These are phyloP conservation scores for Chionodraco myersi DNA, from an alignment of 2,113 vertebrate species.

Conservation along the genomic window DNA sequence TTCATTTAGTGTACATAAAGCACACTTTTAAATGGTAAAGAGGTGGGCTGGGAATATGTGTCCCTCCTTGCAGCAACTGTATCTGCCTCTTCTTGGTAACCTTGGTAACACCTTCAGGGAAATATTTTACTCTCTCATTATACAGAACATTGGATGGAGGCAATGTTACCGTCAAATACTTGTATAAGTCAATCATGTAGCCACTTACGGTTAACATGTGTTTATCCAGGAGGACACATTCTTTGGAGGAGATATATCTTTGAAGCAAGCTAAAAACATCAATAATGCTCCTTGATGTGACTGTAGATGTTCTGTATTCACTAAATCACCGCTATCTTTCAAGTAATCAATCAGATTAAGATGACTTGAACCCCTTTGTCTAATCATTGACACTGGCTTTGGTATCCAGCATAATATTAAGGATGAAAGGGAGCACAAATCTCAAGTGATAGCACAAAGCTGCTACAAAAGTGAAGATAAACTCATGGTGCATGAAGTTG, in stretches of 20 bases:
- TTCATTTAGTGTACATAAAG: slow-evolving; percentile 17
- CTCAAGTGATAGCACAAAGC: not conserved
- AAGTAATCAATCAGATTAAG: slow-evolving; percentile 43
- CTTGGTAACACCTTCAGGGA: slow-evolving; percentile 35
- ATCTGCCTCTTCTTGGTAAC: slow-evolving; percentile 17
- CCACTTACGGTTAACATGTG: slow-evolving; percentile 25
- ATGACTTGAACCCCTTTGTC: slow-evolving; percentile 30
- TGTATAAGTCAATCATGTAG: slow-evolving; percentile 25
- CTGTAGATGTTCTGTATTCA: not conserved
- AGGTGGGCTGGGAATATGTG: slow-evolving; percentile 16
- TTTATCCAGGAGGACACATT: slow-evolving; percentile 28
- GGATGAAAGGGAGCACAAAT: slow-evolving; percentile 42
- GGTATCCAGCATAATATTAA: slow-evolving; percentile 1
- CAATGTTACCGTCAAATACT: slow-evolving; percentile 25
- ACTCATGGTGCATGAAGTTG: not conserved
- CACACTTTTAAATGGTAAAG: slow-evolving; percentile 10
- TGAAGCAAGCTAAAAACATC: slow-evolving; percentile 33
- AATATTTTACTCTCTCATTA: slow-evolving; percentile 11
- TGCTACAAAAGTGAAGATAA: slow-evolving; percentile 14
- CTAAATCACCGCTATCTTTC: slow-evolving; percentile 40
- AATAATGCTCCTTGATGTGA: not conserved
- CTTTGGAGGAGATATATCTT: slow-evolving; percentile 30
- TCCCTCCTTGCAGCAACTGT: slow-evolving; percentile 14
- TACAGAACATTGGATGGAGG: not conserved
- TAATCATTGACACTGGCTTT: slow-evolving; percentile 27